Conservation (phyloP, 2,888 invertebrate species). For the Eucriotettix oculatus region DNA sequence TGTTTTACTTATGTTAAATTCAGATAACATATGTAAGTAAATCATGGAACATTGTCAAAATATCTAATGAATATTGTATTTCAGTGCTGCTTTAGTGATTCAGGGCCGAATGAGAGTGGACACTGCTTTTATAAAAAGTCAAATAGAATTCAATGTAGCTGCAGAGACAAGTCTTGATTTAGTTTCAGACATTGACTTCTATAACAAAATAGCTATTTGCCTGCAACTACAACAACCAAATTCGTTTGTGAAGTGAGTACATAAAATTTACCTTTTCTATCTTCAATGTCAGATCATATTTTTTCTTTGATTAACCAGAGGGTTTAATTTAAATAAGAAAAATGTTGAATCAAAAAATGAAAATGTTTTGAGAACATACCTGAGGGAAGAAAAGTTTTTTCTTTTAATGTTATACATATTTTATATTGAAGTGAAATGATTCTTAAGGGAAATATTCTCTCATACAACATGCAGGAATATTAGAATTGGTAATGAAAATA, state of each 20-base stretch:
- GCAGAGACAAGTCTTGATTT: slow-evolving; percentile 53
- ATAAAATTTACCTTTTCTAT: background rate
- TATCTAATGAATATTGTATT: slow-evolving; percentile 11
- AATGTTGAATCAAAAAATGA: background rate
- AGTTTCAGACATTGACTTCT: slow-evolving; percentile 61
- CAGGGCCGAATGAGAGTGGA: slow-evolving; percentile 44
- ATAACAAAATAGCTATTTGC: slow-evolving; percentile 54
- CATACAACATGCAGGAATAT: no score
- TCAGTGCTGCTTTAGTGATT: slow-evolving; percentile 49
- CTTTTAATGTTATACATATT: no score
- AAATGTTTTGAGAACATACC: background rate
- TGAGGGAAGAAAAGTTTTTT: no score
- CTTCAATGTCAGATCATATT: no score
- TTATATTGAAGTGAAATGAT: no score
- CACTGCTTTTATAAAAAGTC: slow-evolving; percentile 44
- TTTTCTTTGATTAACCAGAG: no score
- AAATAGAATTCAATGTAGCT: slow-evolving; percentile 44
- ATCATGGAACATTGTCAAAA: no score
- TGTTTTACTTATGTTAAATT: no score
- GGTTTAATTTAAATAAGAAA: background rate
- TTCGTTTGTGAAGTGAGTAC: slow-evolving; percentile 35
- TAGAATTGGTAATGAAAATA: no score
- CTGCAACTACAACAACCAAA: slow-evolving; percentile 57
- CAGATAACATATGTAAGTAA: no score
- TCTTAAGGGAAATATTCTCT: no score